A percentile compares a stretch with the other conserved stretches of the same genome.
phyloP scores from a whole-genome alignment of 2,113 vertebrate species.

The Eira barbara region DNA sequence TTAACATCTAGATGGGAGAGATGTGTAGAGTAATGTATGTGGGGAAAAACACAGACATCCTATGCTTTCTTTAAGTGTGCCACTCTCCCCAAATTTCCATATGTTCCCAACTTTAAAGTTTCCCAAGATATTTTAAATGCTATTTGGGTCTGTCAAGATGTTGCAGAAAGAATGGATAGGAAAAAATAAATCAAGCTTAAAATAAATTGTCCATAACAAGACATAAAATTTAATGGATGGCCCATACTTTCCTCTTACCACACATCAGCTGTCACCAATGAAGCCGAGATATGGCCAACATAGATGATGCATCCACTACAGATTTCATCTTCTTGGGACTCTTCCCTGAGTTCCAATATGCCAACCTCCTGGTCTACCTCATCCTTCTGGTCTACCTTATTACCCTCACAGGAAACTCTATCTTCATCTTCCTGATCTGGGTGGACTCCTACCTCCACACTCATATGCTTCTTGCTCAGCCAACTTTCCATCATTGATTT shows the following conservation, averaged over 20 bases:
- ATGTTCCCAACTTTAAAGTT: neutral
- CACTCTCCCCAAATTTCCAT: neutral
- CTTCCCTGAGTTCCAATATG: neutral
- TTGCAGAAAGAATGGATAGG: neutral
- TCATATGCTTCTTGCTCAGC: constrained; percentile 41
- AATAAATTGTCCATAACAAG: neutral
- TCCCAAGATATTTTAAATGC: neutral
- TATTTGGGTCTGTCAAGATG: neutral
- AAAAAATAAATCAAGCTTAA: neutral
- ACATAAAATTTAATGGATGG: neutral
- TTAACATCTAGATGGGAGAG: neutral
- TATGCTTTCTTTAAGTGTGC: neutral
- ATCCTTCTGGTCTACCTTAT: neutral
- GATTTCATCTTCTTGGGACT: constrained; percentile 32
- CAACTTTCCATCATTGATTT: constrained; percentile 30
- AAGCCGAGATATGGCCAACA: neutral
- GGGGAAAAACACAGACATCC: no score
- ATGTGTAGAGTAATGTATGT: neutral
- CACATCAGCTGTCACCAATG: neutral
- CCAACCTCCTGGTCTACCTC: neutral
- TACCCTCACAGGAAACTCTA: neutral
- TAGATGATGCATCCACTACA: neutral
- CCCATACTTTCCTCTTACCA: neutral
- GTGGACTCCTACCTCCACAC: neutral
- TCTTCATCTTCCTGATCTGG: neutral